Base-by-base conservation (phyloP, 2,113 vertebrate species). In the Xenus cinereus region DNA sequence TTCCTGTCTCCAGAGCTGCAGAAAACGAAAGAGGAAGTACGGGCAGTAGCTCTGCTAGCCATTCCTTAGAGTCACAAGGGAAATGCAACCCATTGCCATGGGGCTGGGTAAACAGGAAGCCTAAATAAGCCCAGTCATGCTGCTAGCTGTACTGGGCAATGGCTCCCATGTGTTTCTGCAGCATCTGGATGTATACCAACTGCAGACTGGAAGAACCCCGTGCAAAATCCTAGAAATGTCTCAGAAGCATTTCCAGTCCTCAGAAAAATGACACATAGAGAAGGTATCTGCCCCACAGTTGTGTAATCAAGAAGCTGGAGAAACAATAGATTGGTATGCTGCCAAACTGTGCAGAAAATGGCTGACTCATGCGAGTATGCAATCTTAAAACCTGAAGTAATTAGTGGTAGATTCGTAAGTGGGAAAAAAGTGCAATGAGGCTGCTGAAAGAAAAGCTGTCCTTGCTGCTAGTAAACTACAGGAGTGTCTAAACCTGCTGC, bases 291-390 rank as follows among this genome's bases (percentile, higher is more conserved):
- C 93, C 81, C 84, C 57, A 53, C 71, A 76, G 84, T 93, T 96
- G 87, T 66, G 78, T 91, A 96, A 95, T 94, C 81, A 73, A 93
- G 87, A 78, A 82, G 71, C 93, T 48, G 78, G 69, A 84, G 93
- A 91, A 96, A 97, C 94, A 96, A 94, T 97, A 69, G 87, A 28
- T 82, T 87, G 93, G 87, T 87, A 32, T 28, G 74, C 81, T 94
- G 94, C 93, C 96, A 96, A 62, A 68, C 39, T 54, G 32, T 74
- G 78, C 87, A 79, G 89, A 96, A 97, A 96, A 97, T 96, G 95
- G 91, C 94, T 97, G 96, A 97, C 89, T 96, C 95, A 96, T 93
- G 84, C 0, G 0, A 89, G 53, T 30, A 79, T 21, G 93, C 84
- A 87, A n/a, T 66, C 66, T 85, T 53, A 91, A 93, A 96, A 91